Base-by-base conservation (phyloP, 2,888 invertebrate species). In the Cancer borealis region DNA sequence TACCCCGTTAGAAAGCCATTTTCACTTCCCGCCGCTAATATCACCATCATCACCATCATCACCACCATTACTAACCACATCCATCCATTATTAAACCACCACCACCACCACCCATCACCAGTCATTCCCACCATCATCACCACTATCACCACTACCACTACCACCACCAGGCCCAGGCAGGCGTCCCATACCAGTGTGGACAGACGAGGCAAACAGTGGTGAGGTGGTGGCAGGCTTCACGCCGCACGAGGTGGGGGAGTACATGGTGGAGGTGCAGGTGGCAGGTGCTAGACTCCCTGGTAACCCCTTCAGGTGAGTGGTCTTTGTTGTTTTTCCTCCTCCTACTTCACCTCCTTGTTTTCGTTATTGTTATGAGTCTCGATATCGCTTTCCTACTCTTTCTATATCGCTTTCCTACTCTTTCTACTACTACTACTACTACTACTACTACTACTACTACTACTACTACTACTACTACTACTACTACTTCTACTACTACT, bases 231-330 rank as follows among this genome's bases (percentile, higher is more conserved):
- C 97, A 84, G 97, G 97, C 96, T 97, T 97, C 96, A 97, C 96
- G 12, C 97, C 97, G 0, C 96, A 96, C n/a, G 97, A 97, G 96
- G 97, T 97, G 95, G 97, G 97, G 96, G 97, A 97, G 96, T 96
- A 97, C 96, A 94, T 96, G 45, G 97, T 97, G 94, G 97, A 97
- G 96, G 97, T 97, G n/a, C 96, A 97, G 95, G 96, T 97, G 46
- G 96, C 96, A 49, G 96, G 96, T 92, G 96, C 96, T 92, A 96
- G 96, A 92, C 96, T 97, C n/a, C 96, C 96, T 87, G 96, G 96
- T 87, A 96, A 96, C 14, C 97, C 97, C 46, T 97, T 96, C 96
- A 96, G 96, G 96, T 96, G 96, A 88, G 95, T 91, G 45, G 6
- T 89, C 73, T 21, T 26, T n/a, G 0, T n/a, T 49, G 14, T 90